These are phyloP conservation scores for Tanaodytes sp. DNA, from an alignment of 2,888 invertebrate species.

Conservation along the genomic window DNA sequence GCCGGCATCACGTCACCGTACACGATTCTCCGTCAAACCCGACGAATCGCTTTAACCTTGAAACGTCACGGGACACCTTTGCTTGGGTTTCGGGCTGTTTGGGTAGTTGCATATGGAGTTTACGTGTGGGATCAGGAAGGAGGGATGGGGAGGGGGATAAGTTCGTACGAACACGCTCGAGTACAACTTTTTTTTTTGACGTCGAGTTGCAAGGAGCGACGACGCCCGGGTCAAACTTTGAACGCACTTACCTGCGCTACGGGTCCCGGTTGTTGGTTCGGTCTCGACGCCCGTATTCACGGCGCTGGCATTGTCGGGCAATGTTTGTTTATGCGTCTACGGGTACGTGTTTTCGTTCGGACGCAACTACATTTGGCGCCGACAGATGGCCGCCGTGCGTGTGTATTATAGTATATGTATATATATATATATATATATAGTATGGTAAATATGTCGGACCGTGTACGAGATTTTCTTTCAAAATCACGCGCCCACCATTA, in stretches of 20 bases:
- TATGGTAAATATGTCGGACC: conserved; percentile 7
- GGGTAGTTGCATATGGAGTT: conserved; percentile 25
- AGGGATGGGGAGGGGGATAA: neutral
- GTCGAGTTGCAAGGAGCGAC: neutral
- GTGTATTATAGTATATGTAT: no score
- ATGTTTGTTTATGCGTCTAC: conserved; percentile 21
- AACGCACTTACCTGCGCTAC: conserved; percentile 5
- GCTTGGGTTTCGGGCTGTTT: conserved; percentile 59
- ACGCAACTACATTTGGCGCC: conserved; percentile 18
- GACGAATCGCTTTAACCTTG: conserved; percentile 63
- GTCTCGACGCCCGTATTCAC: neutral
- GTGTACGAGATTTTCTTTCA: no score
- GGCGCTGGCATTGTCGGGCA: neutral
- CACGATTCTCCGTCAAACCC: conserved; percentile 32
- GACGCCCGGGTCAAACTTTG: neutral
- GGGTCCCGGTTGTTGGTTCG: neutral
- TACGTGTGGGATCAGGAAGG: conserved; percentile 1
- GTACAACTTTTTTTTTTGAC: no score
- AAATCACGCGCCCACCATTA: conserved; percentile 40
- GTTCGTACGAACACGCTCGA: no score
- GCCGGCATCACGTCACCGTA: conserved; percentile 58
- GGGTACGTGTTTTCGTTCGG: conserved; percentile 19
- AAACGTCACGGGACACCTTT: conserved; percentile 59
- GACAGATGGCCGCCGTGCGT: conserved; percentile 29
- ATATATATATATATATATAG: no score